These are phyloP conservation scores for Manduca sexta DNA, from an alignment of 1,140 invertebrate genomes.

Conservation along the genomic window DNA sequence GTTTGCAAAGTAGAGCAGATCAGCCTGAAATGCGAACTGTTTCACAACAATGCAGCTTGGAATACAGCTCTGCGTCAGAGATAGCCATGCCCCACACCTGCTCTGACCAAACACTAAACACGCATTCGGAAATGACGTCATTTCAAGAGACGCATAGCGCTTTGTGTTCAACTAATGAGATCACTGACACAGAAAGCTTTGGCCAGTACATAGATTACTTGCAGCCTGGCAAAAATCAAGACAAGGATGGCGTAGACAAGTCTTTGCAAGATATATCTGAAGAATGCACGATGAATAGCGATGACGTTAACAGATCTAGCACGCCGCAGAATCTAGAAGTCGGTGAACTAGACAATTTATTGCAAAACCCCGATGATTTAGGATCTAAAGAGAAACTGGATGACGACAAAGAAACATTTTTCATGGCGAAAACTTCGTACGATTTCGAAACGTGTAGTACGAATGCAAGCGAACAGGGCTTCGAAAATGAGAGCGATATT, in stretches of 20 bases:
- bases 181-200: conserved; percentile 69
- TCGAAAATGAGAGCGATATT: conserved; percentile 75
- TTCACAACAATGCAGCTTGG: conserved; percentile 70
- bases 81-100: conserved; percentile 67
- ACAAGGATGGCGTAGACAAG: conserved; percentile 49
- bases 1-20: conserved; percentile 56
- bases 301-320: conserved; percentile 49
- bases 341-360: conserved; percentile 41
- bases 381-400: conserved; percentile 50
- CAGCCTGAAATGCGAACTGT: conserved; percentile 68
- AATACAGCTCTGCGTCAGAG: conserved; percentile 66
- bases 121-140: conserved; percentile 67
- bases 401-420: conserved; percentile 58
- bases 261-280: conserved; percentile 62
- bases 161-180: conserved; percentile 68
- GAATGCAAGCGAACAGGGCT: conserved; percentile 62
- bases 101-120: conserved; percentile 68
- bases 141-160: conserved; percentile 69
- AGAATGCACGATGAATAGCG: conserved; percentile 59
- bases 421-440: conserved; percentile 60
- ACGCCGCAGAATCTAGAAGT: conserved; percentile 38
- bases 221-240: conserved; percentile 45
- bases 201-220: conserved; percentile 67
- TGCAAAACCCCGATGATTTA: conserved; percentile 35
- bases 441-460: conserved; percentile 73